These are phyloP conservation scores for Phortica variegata DNA, from an alignment of 1,140 invertebrate genomes.

Conservation along the genomic window DNA sequence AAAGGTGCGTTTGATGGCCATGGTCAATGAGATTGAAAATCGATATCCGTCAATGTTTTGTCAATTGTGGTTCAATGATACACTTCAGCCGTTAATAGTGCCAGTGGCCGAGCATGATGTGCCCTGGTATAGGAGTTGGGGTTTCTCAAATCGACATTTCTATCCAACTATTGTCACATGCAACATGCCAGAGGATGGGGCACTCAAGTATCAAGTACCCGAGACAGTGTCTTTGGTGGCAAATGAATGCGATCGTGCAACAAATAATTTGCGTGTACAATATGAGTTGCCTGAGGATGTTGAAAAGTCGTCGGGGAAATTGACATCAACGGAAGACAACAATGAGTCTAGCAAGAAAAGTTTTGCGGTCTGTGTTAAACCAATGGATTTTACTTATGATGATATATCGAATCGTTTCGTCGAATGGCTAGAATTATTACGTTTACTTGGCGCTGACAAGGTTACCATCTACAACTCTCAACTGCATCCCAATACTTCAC, in stretches of 20 bases:
- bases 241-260: constrained; percentile 74
- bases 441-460: constrained; percentile 82
- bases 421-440: constrained; percentile 89
- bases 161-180: constrained; percentile 82
- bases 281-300: constrained; percentile 61
- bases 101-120: constrained; percentile 79
- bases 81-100: constrained; percentile 69
- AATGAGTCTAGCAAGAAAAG: no score
- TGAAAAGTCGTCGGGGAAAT: constrained; percentile 46
- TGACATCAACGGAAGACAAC: constrained; percentile 63
- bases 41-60: constrained; percentile 60
- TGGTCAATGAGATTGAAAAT: constrained; percentile 77
- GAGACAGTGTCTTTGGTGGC: constrained; percentile 60
- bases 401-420: constrained; percentile 82
- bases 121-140: constrained; percentile 87
- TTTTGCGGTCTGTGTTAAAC: constrained; percentile 93
- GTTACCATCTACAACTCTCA: constrained; percentile 74
- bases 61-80: constrained; percentile 83
- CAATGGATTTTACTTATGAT: constrained; percentile 79
- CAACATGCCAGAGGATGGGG: constrained; percentile 62
- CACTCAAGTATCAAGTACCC: constrained; percentile 3
- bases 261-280: constrained; percentile 78
- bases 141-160: constrained; percentile 78
- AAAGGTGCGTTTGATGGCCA: constrained; percentile 77
- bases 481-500: constrained; percentile 5